phyloP scores from a whole-genome alignment of 1,140 invertebrate genomes.

The Grapholita molesta region DNA sequence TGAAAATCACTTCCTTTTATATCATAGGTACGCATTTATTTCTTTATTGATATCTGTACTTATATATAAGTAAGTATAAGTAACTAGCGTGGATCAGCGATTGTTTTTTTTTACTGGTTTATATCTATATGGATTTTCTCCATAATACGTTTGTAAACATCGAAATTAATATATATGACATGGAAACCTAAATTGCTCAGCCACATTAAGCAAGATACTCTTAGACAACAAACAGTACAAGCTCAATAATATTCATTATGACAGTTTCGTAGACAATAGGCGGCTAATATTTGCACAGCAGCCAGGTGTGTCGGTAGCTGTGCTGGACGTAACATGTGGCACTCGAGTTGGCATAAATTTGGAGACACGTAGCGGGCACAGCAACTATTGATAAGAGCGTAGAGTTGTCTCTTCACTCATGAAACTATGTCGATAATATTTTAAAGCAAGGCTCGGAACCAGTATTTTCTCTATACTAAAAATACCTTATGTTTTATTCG shows the following conservation, averaged over 20 bases:
- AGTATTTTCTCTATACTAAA: too few relatives aligned
- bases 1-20: too few relatives aligned
- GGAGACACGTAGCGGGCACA: constrained; percentile 3
- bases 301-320: not conserved
- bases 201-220: not conserved
- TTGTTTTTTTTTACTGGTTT: too few relatives aligned
- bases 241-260: not conserved
- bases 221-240: not conserved
- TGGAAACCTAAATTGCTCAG: too few relatives aligned
- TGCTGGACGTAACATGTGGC: constrained; percentile 2
- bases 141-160: too few relatives aligned
- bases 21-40: too few relatives aligned
- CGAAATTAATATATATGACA: too few relatives aligned
- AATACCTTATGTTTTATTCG: too few relatives aligned
- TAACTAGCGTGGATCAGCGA: too few relatives aligned
- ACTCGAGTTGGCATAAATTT: constrained; percentile 20
- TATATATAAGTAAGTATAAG: too few relatives aligned
- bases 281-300: not conserved
- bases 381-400: not conserved
- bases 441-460: not conserved
- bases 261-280: not conserved
- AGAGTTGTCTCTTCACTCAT: not conserved
- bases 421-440: not conserved
- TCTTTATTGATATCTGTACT: too few relatives aligned
- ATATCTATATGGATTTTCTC: too few relatives aligned